Evolutionary conservation across 2,888 invertebrate genomes (phyloP).

Genomic region (Cephus pulcher): DNA sequence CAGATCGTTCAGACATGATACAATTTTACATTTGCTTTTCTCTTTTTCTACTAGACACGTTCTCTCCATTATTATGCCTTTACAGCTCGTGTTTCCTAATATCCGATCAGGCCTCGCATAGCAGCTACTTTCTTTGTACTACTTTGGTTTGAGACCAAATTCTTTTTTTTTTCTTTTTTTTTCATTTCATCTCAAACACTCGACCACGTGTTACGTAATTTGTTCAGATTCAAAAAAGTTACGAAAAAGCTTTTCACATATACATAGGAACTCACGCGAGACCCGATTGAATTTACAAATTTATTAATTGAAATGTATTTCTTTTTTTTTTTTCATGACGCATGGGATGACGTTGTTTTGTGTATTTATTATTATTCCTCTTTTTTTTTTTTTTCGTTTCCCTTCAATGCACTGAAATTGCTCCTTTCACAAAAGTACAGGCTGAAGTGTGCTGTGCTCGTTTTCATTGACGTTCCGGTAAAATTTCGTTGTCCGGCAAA

Average conservation of each 20-base stretch:
- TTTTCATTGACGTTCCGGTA: conserved; percentile 40
- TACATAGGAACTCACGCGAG: conserved; percentile 40
- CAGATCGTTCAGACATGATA: conserved; percentile 44
- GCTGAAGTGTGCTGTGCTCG: conserved; percentile 57
- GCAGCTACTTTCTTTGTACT: conserved; percentile 51
- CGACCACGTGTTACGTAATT: neutral
- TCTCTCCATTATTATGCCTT: conserved; percentile 53
- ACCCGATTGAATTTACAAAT: conserved; percentile 49
- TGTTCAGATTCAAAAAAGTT: neutral
- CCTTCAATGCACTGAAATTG: neutral
- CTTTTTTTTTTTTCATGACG: conserved; percentile 23
- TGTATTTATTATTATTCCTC: neutral
- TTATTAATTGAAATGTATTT: conserved; percentile 21
- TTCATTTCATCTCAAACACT: conserved; percentile 6
- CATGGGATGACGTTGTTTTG: neutral
- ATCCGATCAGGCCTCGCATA: conserved; percentile 55
- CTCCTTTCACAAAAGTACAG: conserved; percentile 50
- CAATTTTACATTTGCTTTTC: conserved; percentile 27
- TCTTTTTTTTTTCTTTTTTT: neutral
- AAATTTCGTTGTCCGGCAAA: conserved; percentile 41
- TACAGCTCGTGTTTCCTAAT: conserved; percentile 49
- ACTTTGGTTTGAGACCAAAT: conserved; percentile 16
- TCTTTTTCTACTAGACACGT: conserved; percentile 49
- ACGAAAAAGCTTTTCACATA: neutral
- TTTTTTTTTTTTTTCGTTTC: neutral